Conservation (phyloP, 2,888 invertebrate species). For the Siphonodentalium dalli region DNA sequence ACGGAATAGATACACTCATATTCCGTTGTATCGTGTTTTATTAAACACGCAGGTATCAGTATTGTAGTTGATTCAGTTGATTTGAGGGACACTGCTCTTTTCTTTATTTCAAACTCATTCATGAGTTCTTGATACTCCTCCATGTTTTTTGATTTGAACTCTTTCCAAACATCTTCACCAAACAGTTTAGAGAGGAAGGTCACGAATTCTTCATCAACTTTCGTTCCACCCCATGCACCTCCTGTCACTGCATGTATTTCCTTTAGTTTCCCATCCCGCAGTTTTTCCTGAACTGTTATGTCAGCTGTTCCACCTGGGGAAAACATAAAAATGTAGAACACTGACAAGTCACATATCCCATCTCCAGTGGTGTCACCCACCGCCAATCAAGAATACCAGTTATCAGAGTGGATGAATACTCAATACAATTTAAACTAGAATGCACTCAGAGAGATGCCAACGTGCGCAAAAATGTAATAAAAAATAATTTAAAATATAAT, state of each 20-base stretch:
- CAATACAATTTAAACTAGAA: too few relatives aligned
- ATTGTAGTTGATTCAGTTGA: conserved; percentile 3
- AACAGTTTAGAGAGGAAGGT: conserved; percentile 13
- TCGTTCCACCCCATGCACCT: conserved; percentile 25
- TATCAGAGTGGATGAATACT: too few relatives aligned
- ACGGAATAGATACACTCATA: too few relatives aligned
- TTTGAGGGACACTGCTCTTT: too few relatives aligned
- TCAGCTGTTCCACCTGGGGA: conserved; percentile 26
- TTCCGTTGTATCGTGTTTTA: conserved; percentile 10
- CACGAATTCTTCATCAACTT: conserved; percentile 19
- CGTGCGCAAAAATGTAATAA: too few relatives aligned
- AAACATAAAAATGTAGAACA: too few relatives aligned
- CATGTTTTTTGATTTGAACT: conserved; percentile 8
- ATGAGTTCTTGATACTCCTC: conserved; percentile 17
- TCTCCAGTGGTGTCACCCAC: too few relatives aligned
- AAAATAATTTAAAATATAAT: too few relatives aligned
- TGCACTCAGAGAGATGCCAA: too few relatives aligned
- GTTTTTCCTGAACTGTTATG: conserved; percentile 19
- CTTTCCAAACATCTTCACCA: conserved; percentile 6
- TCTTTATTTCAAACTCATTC: conserved; percentile 21
- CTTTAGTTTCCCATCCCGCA: conserved; percentile 4
- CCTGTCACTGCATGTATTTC: conserved; percentile 23
- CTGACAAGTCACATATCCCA: too few relatives aligned
- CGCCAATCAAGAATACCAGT: too few relatives aligned
- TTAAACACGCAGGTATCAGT: conserved; percentile 13